These are phyloP conservation scores for Limenitis camilla DNA, from an alignment of 2,888 invertebrate genomes.

Conservation along the genomic window DNA sequence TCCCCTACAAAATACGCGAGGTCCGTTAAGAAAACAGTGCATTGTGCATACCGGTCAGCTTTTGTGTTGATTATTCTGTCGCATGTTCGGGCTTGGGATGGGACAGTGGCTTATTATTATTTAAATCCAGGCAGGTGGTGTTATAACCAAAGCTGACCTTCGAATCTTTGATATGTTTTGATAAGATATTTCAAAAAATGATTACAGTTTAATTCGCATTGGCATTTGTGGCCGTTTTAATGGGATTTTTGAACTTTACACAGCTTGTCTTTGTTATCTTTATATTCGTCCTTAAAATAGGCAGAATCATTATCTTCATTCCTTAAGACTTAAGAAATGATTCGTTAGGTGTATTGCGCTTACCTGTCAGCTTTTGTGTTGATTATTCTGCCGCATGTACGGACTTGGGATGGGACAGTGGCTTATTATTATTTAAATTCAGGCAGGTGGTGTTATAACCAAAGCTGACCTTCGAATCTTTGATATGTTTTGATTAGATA, in stretches of 20 bases:
- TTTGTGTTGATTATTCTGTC: constrained; percentile 60
- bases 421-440: constrained; percentile 63
- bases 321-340: too few species aligned
- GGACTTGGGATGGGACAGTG: constrained; percentile 39
- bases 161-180: constrained; percentile 23
- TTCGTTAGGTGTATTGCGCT: too few species aligned
- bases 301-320: too few species aligned
- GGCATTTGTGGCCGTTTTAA: constrained; percentile 49
- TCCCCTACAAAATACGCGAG: constrained; percentile 41
- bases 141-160: constrained; percentile 63
- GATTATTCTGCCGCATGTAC: constrained; percentile 56
- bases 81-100: constrained; percentile 44
- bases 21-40: constrained; percentile 61
- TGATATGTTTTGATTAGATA: constrained; percentile 14
- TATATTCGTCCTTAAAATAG: too few species aligned
- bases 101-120: constrained; percentile 60
- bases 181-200: constrained; percentile 42
- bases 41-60: constrained; percentile 43
- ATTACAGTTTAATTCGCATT: constrained; percentile 73
- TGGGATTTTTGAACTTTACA: too few species aligned
- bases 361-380: constrained; percentile 48
- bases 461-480: constrained; percentile 55
- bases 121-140: constrained; percentile 58
- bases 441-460: constrained; percentile 59
- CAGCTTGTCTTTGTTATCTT: too few species aligned